A percentile compares a stretch with the other conserved stretches of the same genome.
Evolutionary conservation across 2,888 invertebrate genomes (phyloP).

Genomic region (Heteromyza rotundicornis): DNA sequence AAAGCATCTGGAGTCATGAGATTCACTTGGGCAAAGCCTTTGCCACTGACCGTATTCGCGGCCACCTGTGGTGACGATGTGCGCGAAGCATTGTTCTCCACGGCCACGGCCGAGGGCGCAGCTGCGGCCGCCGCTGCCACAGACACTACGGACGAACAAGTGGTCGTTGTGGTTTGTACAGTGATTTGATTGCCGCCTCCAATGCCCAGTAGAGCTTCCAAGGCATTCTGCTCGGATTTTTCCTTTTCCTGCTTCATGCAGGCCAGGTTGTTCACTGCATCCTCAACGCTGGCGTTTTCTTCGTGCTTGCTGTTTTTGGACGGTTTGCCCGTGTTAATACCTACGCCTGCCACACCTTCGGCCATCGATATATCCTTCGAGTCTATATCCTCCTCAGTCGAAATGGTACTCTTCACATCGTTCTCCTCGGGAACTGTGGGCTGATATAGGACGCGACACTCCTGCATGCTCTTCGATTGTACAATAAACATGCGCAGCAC

Average conservation of each 20-base stretch:
- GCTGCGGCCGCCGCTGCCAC: constrained; percentile 45
- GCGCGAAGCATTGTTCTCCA: constrained; percentile 41
- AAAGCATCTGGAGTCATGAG: constrained; percentile 91
- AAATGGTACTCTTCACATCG: constrained; percentile 47
- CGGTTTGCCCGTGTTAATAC: neutral
- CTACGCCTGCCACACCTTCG: neutral
- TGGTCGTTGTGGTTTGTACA: constrained; percentile 25
- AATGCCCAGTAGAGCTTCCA: constrained; percentile 49
- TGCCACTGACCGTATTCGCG: constrained; percentile 30
- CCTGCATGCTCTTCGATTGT: constrained; percentile 88
- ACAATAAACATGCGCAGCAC: constrained; percentile 75
- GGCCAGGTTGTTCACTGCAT: constrained; percentile 9
- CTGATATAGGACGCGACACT: constrained; percentile 67
- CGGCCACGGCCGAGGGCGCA: constrained; percentile 40
- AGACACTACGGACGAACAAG: constrained; percentile 39
- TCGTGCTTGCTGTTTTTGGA: constrained; percentile 17
- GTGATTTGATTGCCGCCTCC: constrained; percentile 22
- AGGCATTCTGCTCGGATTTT: constrained; percentile 25
- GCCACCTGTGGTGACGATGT: constrained; percentile 47
- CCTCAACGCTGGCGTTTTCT: constrained; percentile 13
- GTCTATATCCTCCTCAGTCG: constrained; percentile 25
- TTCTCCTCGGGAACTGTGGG: constrained; percentile 59
- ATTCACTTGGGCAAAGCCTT: constrained; percentile 66
- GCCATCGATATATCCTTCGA: constrained; percentile 20
- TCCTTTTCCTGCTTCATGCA: constrained; percentile 38